A percentile compares a stretch with the other conserved stretches of the same genome.
Evolutionary conservation across 1,140 invertebrate genomes (phyloP).

Genomic region (Phortica variegata): DNA sequence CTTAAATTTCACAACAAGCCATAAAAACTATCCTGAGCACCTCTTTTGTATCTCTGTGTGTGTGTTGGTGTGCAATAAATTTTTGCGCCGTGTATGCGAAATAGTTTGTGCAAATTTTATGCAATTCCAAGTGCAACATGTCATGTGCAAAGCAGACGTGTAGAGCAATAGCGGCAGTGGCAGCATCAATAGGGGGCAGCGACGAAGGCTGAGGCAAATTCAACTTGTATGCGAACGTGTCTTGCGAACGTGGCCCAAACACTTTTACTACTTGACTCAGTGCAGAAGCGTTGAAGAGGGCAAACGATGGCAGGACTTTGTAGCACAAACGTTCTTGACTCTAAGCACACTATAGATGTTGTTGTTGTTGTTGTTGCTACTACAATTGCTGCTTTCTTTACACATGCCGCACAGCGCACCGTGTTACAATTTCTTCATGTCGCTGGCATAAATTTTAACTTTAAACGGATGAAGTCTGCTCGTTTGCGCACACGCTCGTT

Average conservation of each 20-base stretch:
- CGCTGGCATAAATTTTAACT: constrained; percentile 42
- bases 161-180: no score
- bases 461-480: constrained; percentile 10
- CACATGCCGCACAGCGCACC: constrained; percentile 10
- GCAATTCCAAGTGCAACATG: constrained; percentile 23
- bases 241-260: constrained; percentile 14
- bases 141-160: constrained; percentile 18
- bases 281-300: constrained; percentile 1
- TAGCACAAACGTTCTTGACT: no score
- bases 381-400: constrained; percentile 2
- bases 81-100: constrained; percentile 8
- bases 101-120: constrained; percentile 40
- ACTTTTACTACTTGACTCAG: constrained; percentile 25
- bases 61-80: background rate
- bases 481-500: constrained; percentile 11
- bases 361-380: no score
- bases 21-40: no score
- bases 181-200: no score
- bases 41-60: background rate
- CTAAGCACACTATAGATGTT: constrained; percentile 4
- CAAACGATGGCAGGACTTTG: background rate
- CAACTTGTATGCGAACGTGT: constrained; percentile 1
- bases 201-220: no score
- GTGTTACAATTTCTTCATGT: constrained; percentile 50
- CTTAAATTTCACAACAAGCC: no score